Evolutionary conservation across 2,113 vertebrate species (phyloP).

Genomic region (Chinchilla lanigera): DNA sequence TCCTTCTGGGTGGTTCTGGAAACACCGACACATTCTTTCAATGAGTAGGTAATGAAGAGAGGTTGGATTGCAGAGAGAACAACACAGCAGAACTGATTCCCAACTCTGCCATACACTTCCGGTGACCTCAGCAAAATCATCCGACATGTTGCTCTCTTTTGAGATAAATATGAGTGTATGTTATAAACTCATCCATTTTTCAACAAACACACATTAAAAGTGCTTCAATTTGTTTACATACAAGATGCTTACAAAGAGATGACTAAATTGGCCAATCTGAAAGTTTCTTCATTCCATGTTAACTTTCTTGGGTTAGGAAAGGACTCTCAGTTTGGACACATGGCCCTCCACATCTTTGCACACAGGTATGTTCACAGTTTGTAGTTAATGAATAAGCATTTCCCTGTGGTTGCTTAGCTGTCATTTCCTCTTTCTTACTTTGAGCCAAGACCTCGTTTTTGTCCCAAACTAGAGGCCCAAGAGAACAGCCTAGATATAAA

Average conservation of each 20-base stretch:
- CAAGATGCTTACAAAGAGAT: not conserved
- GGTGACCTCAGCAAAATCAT: not conserved
- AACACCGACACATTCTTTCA: not conserved
- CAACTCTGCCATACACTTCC: not conserved
- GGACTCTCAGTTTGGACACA: not conserved
- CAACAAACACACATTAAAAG: not conserved
- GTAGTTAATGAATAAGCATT: not conserved
- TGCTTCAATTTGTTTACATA: not conserved
- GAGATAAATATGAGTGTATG: not conserved
- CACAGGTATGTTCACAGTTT: not conserved
- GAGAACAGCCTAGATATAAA: not conserved
- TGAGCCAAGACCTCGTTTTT: not conserved
- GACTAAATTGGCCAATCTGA: not conserved
- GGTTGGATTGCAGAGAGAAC: rapidly evolving
- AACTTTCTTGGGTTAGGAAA: not conserved
- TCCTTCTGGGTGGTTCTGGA: not conserved
- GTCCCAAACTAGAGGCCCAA: not conserved
- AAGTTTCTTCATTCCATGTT: not conserved
- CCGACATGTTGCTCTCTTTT: not conserved
- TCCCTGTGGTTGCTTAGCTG: not conserved
- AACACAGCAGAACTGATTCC: not conserved
- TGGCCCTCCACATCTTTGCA: not conserved
- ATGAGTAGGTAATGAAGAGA: not conserved
- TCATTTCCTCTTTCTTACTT: not conserved
- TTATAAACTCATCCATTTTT: not conserved